Base-by-base conservation (phyloP, 64 coral and sea anemone genomes). In the Actinia equina region DNA sequence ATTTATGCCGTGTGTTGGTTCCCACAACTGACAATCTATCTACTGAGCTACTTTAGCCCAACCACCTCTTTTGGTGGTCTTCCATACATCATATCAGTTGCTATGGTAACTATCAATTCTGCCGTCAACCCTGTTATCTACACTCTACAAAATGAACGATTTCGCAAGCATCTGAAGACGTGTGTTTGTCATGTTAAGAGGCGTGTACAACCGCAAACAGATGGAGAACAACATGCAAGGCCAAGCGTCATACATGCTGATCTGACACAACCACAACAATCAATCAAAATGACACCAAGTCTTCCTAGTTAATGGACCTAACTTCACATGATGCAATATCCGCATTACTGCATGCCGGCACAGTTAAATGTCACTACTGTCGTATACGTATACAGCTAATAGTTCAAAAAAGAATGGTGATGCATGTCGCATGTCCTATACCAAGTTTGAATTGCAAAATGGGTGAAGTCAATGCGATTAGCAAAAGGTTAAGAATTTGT, bases 41-140 rank as follows among this genome's bases (percentile, higher is more conserved):
- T 91, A 18, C 44, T 91, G 17, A 85, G 89, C 69, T 91, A 86
- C 41, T 80, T 85, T 20, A 82, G 84, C 41, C 20, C 51, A 45
- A 53, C 43, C 23, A 87, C 71, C 17, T 64, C 71, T 27, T 85
- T 91, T 30, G 89, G 85, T 42, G 84, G 84, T 3, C 61, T 91
- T 43, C 71, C 78, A 52, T 85, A 91, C 45, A 42, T 85, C 22
- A 82, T 91, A 18, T 77, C 89, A 16, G 85, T 85, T 87, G 89
- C 89, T 37, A 41, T 91, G 84, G 79, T 91, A 13, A 85, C 79
- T 4, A 77, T 87, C 77, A 91, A 91, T 51, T 91, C 89, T 27
- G 86, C 77, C 45, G 89, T 91, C 11, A 91, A 91, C 74, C 89
- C 89, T 12, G 30, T 91, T 57, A 79, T 91, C 7, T 91, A 91